Evolutionary conservation across 2,113 vertebrate genomes (phyloP).

Genomic region (Willisornis vidua): DNA sequence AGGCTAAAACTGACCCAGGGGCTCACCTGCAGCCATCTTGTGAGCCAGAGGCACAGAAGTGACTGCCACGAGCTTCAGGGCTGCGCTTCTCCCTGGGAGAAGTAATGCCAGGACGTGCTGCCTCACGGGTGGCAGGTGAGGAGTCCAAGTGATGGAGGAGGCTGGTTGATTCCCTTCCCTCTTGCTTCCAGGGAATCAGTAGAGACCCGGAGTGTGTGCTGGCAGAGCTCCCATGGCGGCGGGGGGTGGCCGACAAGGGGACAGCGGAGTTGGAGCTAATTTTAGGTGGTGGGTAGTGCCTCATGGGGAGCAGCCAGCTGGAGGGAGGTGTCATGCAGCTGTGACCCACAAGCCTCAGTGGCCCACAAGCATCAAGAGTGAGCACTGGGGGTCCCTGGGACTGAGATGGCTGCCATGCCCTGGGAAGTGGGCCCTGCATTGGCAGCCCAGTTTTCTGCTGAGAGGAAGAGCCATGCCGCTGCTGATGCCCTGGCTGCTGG

Average conservation of each 20-base stretch:
- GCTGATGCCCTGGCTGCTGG: neutral
- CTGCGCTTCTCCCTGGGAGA: neutral
- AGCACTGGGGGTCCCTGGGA: fast-evolving
- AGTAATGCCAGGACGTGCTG: neutral
- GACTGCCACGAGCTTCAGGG: neutral
- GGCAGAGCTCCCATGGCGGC: neutral
- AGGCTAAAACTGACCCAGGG: fast-evolving
- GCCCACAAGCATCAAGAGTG: neutral
- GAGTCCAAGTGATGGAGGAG: neutral
- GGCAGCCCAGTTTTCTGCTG: neutral
- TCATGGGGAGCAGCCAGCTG: neutral
- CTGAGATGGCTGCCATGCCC: neutral
- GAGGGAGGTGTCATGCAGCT: neutral
- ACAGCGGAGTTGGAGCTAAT: slow-evolving; percentile 22
- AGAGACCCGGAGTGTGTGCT: neutral
- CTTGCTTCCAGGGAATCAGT: neutral
- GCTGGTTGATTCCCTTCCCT: neutral
- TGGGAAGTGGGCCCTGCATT: neutral
- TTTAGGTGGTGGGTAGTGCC: slow-evolving; percentile 43
- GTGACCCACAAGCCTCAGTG: neutral
- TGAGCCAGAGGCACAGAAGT: neutral
- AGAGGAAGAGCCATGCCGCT: neutral
- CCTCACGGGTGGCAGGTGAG: neutral
- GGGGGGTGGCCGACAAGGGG: neutral
- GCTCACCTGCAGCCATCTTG: neutral